Percentiles rank a stretch among this genome's conserved stretches.
These are phyloP conservation scores for Rousettus madagascariensis DNA, from an alignment of 2,797 vertebrate species.

Conservation along the genomic window DNA sequence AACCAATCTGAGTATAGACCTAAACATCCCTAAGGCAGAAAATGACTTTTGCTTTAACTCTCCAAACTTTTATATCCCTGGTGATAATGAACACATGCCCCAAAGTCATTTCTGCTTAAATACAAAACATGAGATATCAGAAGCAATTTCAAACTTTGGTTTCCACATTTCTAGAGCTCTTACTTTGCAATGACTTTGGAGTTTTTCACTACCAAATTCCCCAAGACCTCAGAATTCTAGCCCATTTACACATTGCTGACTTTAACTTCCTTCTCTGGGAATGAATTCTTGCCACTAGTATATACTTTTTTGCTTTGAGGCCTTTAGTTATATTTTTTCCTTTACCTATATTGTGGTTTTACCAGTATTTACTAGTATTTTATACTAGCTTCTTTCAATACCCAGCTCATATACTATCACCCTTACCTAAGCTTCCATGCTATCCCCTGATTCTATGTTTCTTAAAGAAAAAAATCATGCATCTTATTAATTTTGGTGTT, in stretches of 20 bases:
- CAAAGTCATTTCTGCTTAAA: background rate
- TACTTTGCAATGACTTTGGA: background rate
- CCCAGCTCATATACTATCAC: background rate
- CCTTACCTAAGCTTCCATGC: background rate
- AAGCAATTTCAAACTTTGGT: background rate
- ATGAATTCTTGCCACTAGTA: background rate
- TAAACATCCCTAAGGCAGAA: constrained; percentile 59
- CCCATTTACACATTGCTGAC: background rate
- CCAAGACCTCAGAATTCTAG: background rate
- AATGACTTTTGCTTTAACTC: constrained; percentile 63
- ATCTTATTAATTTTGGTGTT: background rate
- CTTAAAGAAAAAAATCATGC: background rate
- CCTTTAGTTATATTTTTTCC: background rate
- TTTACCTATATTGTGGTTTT: background rate
- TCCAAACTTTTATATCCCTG: constrained; percentile 56
- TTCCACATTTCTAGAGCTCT: background rate
- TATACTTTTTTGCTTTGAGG: background rate
- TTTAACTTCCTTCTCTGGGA: background rate
- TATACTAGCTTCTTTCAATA: background rate
- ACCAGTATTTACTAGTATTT: no score
- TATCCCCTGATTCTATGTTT: background rate
- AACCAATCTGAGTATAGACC: constrained; percentile 64
- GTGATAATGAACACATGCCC: background rate
- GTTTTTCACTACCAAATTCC: background rate
- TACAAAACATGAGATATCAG: constrained; percentile 51